A percentile compares a stretch with the other conserved stretches of the same genome.
These are phyloP conservation scores for Apodemia zela DNA, from an alignment of 2,888 invertebrate species.

Conservation along the genomic window DNA sequence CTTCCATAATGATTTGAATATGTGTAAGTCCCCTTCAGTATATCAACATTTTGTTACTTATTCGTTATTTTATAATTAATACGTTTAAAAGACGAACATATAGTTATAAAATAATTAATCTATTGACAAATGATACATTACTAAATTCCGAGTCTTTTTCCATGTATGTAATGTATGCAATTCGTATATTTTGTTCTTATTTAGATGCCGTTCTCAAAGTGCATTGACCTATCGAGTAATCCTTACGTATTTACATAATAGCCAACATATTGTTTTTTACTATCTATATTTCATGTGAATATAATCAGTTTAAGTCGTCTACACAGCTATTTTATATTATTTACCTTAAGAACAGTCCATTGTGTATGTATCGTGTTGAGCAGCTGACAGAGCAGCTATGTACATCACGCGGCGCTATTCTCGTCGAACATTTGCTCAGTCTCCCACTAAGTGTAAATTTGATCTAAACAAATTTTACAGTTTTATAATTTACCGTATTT, in stretches of 20 bases:
- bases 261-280: conserved; percentile 22
- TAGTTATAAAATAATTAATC: not conserved
- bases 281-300: conserved; percentile 18
- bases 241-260: conserved; percentile 21
- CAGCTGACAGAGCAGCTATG: conserved; percentile 60
- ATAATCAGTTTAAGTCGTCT: conserved; percentile 4
- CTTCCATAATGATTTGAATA: not conserved
- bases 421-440: conserved; percentile 52
- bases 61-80: not conserved
- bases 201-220: conserved; percentile 72
- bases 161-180: conserved; percentile 1
- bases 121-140: not conserved
- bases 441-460: conserved; percentile 80
- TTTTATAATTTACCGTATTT: conserved; percentile 61
- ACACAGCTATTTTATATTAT: not conserved
- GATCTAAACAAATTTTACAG: conserved; percentile 58
- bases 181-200: conserved; percentile 61
- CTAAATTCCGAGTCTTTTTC: not conserved
- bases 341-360: conserved; percentile 20
- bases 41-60: not conserved
- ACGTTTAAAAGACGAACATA: no score
- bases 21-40: not conserved
- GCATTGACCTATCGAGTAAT: conserved; percentile 72
- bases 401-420: conserved; percentile 41
- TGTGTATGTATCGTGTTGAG: conserved; percentile 47